Conservation (phyloP, 2,888 invertebrate species). For the Chrysodeixis includens region DNA sequence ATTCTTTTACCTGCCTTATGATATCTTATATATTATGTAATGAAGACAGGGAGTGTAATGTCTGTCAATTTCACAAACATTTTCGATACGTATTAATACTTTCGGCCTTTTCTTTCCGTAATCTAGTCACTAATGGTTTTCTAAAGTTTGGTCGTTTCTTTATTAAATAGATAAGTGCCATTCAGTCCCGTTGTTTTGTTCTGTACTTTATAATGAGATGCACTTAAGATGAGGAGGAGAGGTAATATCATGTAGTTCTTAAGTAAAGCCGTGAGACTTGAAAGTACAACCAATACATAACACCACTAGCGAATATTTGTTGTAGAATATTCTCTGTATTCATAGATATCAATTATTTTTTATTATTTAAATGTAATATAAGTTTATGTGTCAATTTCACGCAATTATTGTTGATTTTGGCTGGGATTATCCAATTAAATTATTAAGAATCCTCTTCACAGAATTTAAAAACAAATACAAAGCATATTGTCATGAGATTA, state of each 20-base stretch:
- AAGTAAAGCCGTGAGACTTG: conserved; percentile 69
- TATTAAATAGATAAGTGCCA: conserved; percentile 42
- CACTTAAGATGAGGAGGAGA: conserved; percentile 37
- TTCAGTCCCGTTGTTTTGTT: conserved; percentile 30
- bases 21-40: conserved; percentile 34
- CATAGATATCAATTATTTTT: conserved; percentile 68
- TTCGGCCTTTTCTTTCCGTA: conserved; percentile 50
- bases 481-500: too few species aligned
- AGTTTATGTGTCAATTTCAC: conserved; percentile 77
- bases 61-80: conserved; percentile 34
- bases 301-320: conserved; percentile 83
- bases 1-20: conserved; percentile 57
- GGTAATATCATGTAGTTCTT: conserved; percentile 62
- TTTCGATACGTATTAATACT: conserved; percentile 20
- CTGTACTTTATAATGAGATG: conserved; percentile 26
- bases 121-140: conserved; percentile 57
- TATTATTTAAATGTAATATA: conserved; percentile 64
- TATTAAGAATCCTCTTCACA: too few species aligned
- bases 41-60: conserved; percentile 27
- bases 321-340: conserved; percentile 80
- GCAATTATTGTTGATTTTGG: conserved; percentile 64
- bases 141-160: conserved; percentile 45
- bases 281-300: conserved; percentile 78
- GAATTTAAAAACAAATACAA: not conserved
- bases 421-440: not conserved